Evolutionary conservation across 2,113 vertebrate species (phyloP), one percentile per base, ranked within the genome.

Genomic region (Speoplatyrhinus poulsoni): DNA sequence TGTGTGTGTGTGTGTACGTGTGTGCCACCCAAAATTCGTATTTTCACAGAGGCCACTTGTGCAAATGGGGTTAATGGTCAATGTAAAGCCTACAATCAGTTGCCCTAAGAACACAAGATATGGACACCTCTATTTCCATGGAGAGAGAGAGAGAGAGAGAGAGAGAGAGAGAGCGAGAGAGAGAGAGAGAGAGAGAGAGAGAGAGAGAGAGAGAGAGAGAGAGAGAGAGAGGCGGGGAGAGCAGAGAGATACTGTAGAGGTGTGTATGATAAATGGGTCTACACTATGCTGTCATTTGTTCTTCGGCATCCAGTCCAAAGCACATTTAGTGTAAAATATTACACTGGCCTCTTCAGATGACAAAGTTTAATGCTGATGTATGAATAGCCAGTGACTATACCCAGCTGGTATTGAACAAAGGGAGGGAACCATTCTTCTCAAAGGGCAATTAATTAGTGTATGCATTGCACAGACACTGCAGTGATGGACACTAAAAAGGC

Each of bases 341-440:
- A 76, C 62, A 9, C 32, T 15, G 59, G 86, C 82, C 84, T 65
- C 72, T 80, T 85, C 72, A 83, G 75, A 87, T 87, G 90, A 91
- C 87, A 88, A 88, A 85, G 81, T 90, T 82, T 90, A 91, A 91
- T 87, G 85, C 72, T 90, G 90, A 91, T 90, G 85, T 85, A 91
- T 91, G 88, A 88, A 86, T 69, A 73, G 87, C 80, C 81, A 67
- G 69, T 77, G 67, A 76, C 54, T 60, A 57, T 82, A 62, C 77
- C 72, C 72, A 76, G 83, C 76, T 84, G 72, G 70, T 85, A 86
- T 86, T 81, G 87, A 86, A 76, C 76, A 71, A 67, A 68, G 73
- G 82, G 82, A 81, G 85, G 69, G 64, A 75, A 72, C 70, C 62
- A 81, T 88, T 88, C 84, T 88, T 82, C 72, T 82, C 80, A 90